Conservation (phyloP, 2,797 vertebrate species). For the Gymnothorax reevesii region DNA sequence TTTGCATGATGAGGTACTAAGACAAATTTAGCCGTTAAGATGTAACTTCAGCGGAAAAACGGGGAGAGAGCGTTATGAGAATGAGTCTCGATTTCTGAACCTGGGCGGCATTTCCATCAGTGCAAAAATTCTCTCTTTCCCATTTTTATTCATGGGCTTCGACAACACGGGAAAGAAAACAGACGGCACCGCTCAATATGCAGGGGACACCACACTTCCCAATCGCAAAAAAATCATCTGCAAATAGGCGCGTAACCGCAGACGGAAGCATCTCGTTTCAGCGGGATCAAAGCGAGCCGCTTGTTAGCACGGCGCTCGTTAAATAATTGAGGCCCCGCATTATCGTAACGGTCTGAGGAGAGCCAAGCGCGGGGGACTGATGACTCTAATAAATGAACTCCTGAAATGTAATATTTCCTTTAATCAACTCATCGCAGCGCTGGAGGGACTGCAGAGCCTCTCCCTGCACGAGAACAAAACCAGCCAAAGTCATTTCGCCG, state of each 20-base stretch:
- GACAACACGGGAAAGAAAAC: neutral
- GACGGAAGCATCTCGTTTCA: neutral
- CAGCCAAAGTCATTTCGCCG: neutral
- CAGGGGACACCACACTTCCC: neutral
- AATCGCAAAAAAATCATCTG: neutral
- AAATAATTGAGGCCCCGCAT: neutral
- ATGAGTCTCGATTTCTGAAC: neutral
- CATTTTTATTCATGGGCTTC: neutral
- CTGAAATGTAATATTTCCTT: conserved; percentile 2
- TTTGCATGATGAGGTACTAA: neutral
- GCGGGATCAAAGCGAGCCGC: neutral
- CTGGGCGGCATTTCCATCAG: neutral
- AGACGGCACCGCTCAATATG: neutral
- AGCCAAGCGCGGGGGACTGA: neutral
- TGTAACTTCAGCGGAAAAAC: neutral
- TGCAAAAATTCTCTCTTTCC: neutral
- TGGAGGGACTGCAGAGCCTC: neutral
- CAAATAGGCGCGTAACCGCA: neutral
- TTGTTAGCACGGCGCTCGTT: neutral
- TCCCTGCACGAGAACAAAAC: neutral
- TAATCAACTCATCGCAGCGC: conserved; percentile 1
- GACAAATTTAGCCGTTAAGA: conserved; percentile 18
- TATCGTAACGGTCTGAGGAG: neutral
- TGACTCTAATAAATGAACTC: neutral
- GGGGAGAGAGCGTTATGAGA: neutral